phyloP scores from a whole-genome alignment of 2,113 vertebrate genomes.

The Willisornis vidua region DNA sequence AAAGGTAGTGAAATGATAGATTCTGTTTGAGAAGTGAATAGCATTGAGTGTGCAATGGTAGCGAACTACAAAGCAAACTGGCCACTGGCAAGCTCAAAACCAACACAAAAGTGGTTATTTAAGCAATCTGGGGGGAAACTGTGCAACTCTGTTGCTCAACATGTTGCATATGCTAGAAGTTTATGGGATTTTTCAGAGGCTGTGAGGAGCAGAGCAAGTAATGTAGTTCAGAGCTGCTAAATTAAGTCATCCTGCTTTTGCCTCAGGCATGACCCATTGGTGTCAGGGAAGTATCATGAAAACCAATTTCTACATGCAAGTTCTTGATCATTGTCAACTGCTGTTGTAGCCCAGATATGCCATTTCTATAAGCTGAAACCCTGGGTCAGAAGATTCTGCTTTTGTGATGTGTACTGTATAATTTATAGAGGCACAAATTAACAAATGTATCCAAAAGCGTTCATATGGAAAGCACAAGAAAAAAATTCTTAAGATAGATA shows the following conservation, averaged over 20 bases:
- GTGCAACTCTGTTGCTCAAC: background rate
- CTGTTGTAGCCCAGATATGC: background rate
- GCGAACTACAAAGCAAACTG: background rate
- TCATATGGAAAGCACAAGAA: background rate
- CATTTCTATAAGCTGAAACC: background rate
- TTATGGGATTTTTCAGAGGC: background rate
- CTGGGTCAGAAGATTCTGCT: background rate
- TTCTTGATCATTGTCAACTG: background rate
- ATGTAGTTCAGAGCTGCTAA: background rate
- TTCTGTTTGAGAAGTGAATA: background rate
- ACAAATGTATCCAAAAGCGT: background rate
- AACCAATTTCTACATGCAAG: rapidly evolving
- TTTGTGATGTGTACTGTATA: background rate
- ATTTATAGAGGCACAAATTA: background rate
- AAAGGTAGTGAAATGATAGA: background rate
- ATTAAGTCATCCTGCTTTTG: background rate
- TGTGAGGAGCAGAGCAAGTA: background rate
- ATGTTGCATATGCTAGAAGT: background rate
- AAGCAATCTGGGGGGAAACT: background rate
- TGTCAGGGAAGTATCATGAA: background rate
- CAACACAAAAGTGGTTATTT: background rate
- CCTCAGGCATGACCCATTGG: background rate
- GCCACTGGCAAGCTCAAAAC: background rate
- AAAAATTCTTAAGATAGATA: background rate
- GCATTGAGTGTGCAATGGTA: background rate